Base-by-base conservation (phyloP, 2,888 invertebrate species). In the Rotaria macrura region DNA sequence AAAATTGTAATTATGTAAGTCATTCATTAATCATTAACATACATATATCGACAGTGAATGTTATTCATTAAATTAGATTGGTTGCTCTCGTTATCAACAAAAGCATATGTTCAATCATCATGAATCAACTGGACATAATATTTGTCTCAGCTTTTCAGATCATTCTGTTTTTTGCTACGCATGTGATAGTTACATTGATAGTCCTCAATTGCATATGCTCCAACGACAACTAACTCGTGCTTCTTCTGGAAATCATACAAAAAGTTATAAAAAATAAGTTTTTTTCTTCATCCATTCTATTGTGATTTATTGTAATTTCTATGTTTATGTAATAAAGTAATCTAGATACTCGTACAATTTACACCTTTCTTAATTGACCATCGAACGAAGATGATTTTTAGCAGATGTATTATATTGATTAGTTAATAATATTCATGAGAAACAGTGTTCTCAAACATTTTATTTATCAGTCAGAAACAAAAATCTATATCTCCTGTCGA, bases 111-210 rank as follows among this genome's bases (percentile, higher is more conserved):
- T 94, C 86, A 89, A 91, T 17, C 96, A 96, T 90, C 92, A 92
- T 87, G 87, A 91, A 20, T 89, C 91, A 17, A 92, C 92, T 0
- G 90, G 92, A 0, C 96, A 96, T 92, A 92, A 94, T n/a, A 91
- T 96, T 88, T 93, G 93, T 17, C 92, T 96, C 87, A 95, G 95
- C 87, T 94, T 94, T 88, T 91, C 93, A 57, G 96, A 96, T 92
- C 92, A 96, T 84, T 95, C 95, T 0, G 94, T 94, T 49, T 96
- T 96, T 96, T 96, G 96, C 91, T 95, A 94, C 89, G 91, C 90
- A 6, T 96, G 96, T 90, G 94, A 95, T 89, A 92, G 93, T 25
- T 96, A 96, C 89, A 92, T 96, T 54, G 94, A 95, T 89, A 86
- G 65, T 38, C 65, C 65, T 20, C 65, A 65, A 65, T 34, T 65